These are phyloP conservation scores for Camelus bactrianus DNA, from an alignment of 2,113 vertebrate genomes.

Conservation along the genomic window DNA sequence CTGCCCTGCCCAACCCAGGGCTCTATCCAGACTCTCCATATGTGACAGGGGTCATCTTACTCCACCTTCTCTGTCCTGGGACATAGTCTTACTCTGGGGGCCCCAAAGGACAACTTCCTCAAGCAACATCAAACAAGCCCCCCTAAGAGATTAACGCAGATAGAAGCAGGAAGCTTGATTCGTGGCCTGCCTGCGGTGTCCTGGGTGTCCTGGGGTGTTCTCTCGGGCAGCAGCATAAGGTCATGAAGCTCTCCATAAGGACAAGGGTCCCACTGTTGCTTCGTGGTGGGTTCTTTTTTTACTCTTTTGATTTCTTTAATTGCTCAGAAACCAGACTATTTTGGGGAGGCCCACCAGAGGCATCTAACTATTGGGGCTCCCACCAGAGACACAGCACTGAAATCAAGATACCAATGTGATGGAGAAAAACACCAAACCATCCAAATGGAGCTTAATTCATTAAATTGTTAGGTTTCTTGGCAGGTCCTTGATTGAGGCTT, in stretches of 20 bases:
- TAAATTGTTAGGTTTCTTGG: neutral
- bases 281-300: neutral
- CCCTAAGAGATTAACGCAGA: accelerated
- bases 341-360: neutral
- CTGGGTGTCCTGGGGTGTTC: neutral
- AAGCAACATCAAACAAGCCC: neutral
- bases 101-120: neutral
- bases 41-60: neutral
- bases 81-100: neutral
- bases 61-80: neutral
- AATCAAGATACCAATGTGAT: neutral
- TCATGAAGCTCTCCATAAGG: neutral
- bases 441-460: neutral
- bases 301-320: neutral
- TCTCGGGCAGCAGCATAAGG: neutral
- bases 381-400: neutral
- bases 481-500: neutral
- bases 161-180: neutral
- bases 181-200: too few species aligned
- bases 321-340: neutral
- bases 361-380: neutral
- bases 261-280: neutral
- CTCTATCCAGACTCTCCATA: neutral
- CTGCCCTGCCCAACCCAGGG: accelerated
- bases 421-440: neutral